Conservation (phyloP, 2,113 vertebrate species). For the Istiophorus platypterus region DNA sequence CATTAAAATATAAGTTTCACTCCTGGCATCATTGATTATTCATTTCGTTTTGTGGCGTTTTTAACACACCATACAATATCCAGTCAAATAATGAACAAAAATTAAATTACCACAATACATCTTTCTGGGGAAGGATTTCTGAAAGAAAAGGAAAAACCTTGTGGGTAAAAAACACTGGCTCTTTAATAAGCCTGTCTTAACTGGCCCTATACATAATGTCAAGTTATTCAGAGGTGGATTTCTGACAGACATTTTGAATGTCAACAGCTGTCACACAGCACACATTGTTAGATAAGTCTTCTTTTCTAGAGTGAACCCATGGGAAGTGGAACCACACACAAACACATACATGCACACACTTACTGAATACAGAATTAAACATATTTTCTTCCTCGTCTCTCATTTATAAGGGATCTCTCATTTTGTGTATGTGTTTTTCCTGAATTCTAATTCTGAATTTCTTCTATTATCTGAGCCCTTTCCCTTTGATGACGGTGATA, state of each 20-base stretch:
- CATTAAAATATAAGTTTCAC: not conserved
- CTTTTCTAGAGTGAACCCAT: conserved; percentile 31
- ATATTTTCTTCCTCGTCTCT: not conserved
- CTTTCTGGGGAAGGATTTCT: not conserved
- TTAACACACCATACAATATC: not conserved
- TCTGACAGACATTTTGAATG: conserved; percentile 67
- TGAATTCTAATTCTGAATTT: conserved; percentile 11
- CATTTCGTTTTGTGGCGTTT: not conserved
- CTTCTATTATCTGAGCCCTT: not conserved
- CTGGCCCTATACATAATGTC: conserved; percentile 49
- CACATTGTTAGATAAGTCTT: conserved; percentile 55
- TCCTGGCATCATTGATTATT: not conserved
- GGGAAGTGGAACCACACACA: conserved; percentile 37
- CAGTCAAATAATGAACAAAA: not conserved
- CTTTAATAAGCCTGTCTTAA: conserved; percentile 44
- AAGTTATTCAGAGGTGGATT: conserved; percentile 56
- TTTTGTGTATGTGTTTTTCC: conserved; percentile 11
- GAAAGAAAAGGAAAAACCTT: not conserved
- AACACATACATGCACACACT: not conserved
- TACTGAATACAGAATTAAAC: conserved; percentile 17
- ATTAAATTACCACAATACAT: no score
- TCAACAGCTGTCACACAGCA: conserved; percentile 65
- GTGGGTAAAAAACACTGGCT: not conserved
- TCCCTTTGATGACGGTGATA: not conserved
- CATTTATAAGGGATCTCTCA: conserved; percentile 9